Evolutionary conservation across 1,140 invertebrate species (phyloP), one percentile per base, ranked within the genome.

Genomic region (Nymphalis io): DNA sequence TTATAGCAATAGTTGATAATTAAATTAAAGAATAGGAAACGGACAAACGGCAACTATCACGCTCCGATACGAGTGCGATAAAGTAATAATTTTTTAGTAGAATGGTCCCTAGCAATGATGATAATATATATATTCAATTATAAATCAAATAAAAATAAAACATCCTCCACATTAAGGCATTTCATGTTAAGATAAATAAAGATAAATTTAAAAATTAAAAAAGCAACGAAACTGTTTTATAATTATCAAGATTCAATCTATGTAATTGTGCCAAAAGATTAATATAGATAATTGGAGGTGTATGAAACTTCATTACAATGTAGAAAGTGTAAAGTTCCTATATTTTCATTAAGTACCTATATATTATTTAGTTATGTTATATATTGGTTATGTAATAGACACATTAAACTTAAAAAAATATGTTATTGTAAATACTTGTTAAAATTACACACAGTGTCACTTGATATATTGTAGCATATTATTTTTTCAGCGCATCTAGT

Each of bases 301-400:
- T 23, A 57, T 59, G 57, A 23, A 20, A 55, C 39, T 46, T 59
- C 21, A 53, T 65, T 69, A 69, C 53, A 53, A 67, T 33, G 60
- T 75, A 75, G 55, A 69, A 80, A 70, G 62, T 80, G 75, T 80
- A 80, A 80, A 80, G 78, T 80, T 80, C 78, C 78, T 80, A 80
- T 72, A 66, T 71, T 46, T 68, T 68, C 40, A 51, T 44, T 68
- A 68, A 58, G 44, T 58, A 55, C 21, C 21, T 64, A 59, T 46
- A 63, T 12, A 63, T 38, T 53, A 16, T 16, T 46, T 63, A 63
- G 21, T 27, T 20, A 27, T 12, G 16, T 55, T 44, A n/a, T n/a
- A n/a, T n/a, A n/a, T 13, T 60, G 12, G 46, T 60, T 21, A 55
- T 55, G 21, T 27, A 55, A 55, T 55, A 23, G 23, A 55, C 23